These are phyloP conservation scores for Amblyjoppa proteus DNA, from an alignment of 2,888 invertebrate genomes.

Conservation along the genomic window DNA sequence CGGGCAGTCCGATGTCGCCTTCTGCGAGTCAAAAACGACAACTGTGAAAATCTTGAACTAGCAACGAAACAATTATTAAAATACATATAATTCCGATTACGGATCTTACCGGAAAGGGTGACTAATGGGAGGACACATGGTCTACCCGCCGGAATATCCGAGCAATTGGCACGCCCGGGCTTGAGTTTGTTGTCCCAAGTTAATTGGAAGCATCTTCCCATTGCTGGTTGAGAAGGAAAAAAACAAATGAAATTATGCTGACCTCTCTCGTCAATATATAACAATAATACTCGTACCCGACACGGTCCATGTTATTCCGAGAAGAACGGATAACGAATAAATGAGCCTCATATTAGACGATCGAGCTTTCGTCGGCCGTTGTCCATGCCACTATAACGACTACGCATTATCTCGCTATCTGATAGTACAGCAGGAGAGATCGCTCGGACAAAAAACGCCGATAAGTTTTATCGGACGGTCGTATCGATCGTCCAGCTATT, in stretches of 20 bases:
- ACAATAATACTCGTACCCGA: constrained; percentile 33
- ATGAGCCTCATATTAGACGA: constrained; percentile 53
- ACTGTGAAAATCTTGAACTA: not conserved
- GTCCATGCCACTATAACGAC: constrained; percentile 49
- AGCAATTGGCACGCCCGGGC: not conserved
- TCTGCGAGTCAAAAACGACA: constrained; percentile 46
- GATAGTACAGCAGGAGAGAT: constrained; percentile 44
- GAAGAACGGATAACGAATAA: constrained; percentile 43
- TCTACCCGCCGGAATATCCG: not conserved
- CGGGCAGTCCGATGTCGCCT: constrained; percentile 53
- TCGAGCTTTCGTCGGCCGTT: constrained; percentile 42
- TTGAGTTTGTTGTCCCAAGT: not conserved
- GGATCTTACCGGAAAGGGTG: not conserved
- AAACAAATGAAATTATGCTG: not conserved
- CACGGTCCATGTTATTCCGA: constrained; percentile 24
- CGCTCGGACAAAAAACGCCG: constrained; percentile 43
- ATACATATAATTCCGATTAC: not conserved
- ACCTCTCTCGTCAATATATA: not conserved
- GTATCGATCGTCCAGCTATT: constrained; percentile 43
- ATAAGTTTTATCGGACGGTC: constrained; percentile 63
- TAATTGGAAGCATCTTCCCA: constrained; percentile 1
- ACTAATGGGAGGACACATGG: not conserved
- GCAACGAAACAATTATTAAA: not conserved
- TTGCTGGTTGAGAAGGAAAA: constrained; percentile 3
- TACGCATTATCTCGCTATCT: constrained; percentile 48